A percentile compares a stretch with the other conserved stretches of the same genome.
phyloP scores from a whole-genome alignment of 2,113 vertebrate species.

The Panthera leo region DNA sequence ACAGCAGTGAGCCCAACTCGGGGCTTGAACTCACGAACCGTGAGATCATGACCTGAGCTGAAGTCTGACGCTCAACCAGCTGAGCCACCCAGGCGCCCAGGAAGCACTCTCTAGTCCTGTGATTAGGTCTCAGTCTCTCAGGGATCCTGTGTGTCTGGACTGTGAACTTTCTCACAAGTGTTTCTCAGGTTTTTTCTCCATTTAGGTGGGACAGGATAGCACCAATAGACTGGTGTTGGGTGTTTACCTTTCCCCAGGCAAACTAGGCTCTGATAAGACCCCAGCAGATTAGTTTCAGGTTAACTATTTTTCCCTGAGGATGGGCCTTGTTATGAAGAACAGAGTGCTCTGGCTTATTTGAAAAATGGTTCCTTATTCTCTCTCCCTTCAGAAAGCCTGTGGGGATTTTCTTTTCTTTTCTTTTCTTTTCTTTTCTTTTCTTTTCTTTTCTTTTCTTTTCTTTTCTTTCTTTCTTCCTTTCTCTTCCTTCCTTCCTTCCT shows the following conservation, averaged over 20 bases:
- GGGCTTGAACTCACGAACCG: too few relatives aligned
- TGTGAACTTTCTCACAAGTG: neutral
- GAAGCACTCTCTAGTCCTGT: too few relatives aligned
- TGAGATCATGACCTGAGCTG: too few relatives aligned
- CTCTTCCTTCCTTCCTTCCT: too few relatives aligned
- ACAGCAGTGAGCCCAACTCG: too few relatives aligned
- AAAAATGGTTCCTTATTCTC: neutral
- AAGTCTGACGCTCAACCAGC: too few relatives aligned
- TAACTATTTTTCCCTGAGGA: neutral
- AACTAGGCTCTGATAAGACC: neutral
- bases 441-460: too few relatives aligned
- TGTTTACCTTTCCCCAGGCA: neutral
- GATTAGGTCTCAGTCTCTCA: neutral
- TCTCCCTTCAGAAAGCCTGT: neutral
- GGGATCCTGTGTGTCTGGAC: neutral
- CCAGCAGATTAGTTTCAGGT: neutral
- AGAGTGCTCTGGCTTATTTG: neutral
- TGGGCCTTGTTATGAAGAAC: neutral
- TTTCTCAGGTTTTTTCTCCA: neutral
- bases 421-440: neutral
- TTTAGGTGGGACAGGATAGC: neutral
- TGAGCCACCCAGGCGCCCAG: too few relatives aligned
- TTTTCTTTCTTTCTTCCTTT: too few relatives aligned
- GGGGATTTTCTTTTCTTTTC: neutral
- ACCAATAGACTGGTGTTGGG: neutral